Evolutionary conservation across 2,888 invertebrate species (phyloP), one percentile per base, ranked within the genome.

Genomic region (Apamea crenata): DNA sequence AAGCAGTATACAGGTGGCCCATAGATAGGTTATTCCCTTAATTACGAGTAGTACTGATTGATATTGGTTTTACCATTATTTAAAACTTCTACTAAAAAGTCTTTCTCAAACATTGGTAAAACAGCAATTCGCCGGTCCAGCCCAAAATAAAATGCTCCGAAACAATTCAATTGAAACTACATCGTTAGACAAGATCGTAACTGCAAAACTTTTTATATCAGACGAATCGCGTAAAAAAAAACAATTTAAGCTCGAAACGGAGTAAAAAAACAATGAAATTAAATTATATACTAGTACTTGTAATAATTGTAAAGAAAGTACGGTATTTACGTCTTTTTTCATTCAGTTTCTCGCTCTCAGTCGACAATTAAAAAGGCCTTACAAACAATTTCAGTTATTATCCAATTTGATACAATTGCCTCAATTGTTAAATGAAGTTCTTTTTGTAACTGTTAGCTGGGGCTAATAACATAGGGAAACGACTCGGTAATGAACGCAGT

Each of bases 391-490:
- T 76, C n/a, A 78, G 63, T 69, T 77, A 82, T 89, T 85, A 90
- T 81, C 81, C 90, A 88, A 89, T 90, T 85, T 84, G 14, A 70
- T 83, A 67, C 73, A 82, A 83, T 89, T 84, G 71, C 73, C 18
- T 66, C 18, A 32, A 87, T 76, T 86, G 81, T 86, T 74, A 10
- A 80, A 59, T 76, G 50, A 50, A 78, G 77, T 72, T 71, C 25
- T 70, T 78, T 71, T 70, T 77, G 44, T 40, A 36, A 79, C 63
- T 66, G 63, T 77, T 63, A 7, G 10, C 36, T 53, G 59, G 36
- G 40, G 63, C 32, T 83, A 74, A 86, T 85, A 53, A 56, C 53
- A 44, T 70, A 59, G 74, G 25, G 21, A 83, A 70, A 77, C 25
- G 32, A 53, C 74, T 66, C 14, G 4, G 36, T 78, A 86, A 86